Base-by-base conservation (phyloP, 2,113 vertebrate genomes). In the Egretta garzetta region DNA sequence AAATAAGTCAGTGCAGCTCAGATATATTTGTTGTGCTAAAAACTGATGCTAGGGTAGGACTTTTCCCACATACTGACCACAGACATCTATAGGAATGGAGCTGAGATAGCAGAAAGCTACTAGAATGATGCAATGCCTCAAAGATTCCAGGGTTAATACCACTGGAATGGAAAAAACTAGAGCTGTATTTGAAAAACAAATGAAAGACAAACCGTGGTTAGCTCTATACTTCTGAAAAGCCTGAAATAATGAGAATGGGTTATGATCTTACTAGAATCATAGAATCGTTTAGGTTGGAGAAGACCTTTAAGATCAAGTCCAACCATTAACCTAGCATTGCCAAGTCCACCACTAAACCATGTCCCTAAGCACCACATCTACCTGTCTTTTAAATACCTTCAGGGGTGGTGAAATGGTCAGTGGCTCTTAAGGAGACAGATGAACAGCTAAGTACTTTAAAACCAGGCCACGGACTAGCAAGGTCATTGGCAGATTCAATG, bases 121-220 rank as follows among this genome's bases (percentile, higher is more conserved):
- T 90, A 14, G 28, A 83, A 59, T 93, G 90, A 73, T 93, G 63
- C 62, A 94, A 22, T 93, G 14, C 80, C 85, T 95, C 74, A 82
- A 79, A 83, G 81, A 91, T 94, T 90, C 71, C 79, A 50, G 77
- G 71, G 50, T 86, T 91, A 95, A 89, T 97, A 53, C 88, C 53
- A 41, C 19, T 84, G 64, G 86, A 92, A 87, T 75, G 58, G 70
- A 39, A 80, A 94, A 94, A 95, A 67, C 35, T 68, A 37, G 39
- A 76, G 35, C 68, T 88, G 60, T 59, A n/a, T 81, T 85, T 92
- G 64, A 63, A 87, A 95, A 94, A 80, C 74, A 66, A 90, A 68
- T 72, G 70, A 85, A 88, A 88, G 81, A n/a, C 52, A 95, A 79
- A 72, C 28, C 53, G 14, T 7, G 10, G 35, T 88, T 94, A 96